These are phyloP conservation scores for Drosophila ohnishii DNA, from an alignment of 1,140 invertebrate species.

Conservation along the genomic window DNA sequence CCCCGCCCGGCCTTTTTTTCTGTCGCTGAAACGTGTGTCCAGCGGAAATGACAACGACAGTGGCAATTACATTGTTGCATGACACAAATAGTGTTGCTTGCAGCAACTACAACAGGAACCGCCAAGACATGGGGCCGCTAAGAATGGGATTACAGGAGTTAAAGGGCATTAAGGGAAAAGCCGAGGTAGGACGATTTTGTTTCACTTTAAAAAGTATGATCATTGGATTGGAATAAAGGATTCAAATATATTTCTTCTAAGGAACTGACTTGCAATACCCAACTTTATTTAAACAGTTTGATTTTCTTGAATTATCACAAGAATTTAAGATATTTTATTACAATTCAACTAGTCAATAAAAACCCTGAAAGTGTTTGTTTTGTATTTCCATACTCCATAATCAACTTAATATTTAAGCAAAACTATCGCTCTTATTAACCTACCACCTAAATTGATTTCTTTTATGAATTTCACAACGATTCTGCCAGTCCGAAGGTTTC, in stretches of 20 bases:
- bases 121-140: slow-evolving; percentile 21
- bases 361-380: too few species aligned
- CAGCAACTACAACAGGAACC: slow-evolving; percentile 44
- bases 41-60: slow-evolving; percentile 83
- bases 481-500: background rate
- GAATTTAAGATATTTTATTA: background rate
- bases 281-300: background rate
- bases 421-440: background rate
- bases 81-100: slow-evolving; percentile 80
- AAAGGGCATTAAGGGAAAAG: background rate
- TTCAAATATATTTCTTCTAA: background rate
- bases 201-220: background rate
- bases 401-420: background rate
- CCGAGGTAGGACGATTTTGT: background rate
- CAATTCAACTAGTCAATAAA: too few species aligned
- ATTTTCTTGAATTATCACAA: background rate
- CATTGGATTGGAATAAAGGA: background rate
- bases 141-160: slow-evolving; percentile 16
- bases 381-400: background rate
- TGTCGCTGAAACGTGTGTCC: slow-evolving; percentile 67
- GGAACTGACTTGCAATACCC: background rate
- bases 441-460: background rate
- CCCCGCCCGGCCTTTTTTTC: slow-evolving; percentile 21
- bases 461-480: background rate
- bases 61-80: slow-evolving; percentile 83